Evolutionary conservation across 2,888 invertebrate species (phyloP).

Genomic region (Micoletzkya japonica): DNA sequence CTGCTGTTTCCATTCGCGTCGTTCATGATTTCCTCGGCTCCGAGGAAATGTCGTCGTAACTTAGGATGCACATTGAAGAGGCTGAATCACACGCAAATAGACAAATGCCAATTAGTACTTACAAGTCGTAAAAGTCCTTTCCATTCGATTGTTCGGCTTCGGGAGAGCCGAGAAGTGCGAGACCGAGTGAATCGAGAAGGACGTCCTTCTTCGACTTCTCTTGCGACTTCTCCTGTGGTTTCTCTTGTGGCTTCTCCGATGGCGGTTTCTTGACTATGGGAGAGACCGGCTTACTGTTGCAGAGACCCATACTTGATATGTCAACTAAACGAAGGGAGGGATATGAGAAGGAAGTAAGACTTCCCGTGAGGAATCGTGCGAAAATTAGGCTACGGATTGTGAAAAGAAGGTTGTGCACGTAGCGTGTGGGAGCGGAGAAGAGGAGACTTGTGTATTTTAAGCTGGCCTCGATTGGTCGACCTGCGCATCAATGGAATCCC

Average conservation of each 20-base stretch:
- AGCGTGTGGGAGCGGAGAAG: constrained; percentile 65
- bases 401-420: neutral
- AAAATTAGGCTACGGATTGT: neutral
- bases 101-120: neutral
- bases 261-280: too few species aligned
- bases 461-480: constrained; percentile 82
- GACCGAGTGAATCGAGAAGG: constrained; percentile 15
- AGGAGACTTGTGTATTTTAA: constrained; percentile 75
- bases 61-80: constrained; percentile 12
- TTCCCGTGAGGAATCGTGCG: neutral
- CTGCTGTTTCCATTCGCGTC: too few species aligned
- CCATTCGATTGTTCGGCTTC: constrained; percentile 6
- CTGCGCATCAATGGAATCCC: constrained; percentile 80
- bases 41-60: constrained; percentile 18
- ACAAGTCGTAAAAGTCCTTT: constrained; percentile 20
- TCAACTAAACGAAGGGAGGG: neutral
- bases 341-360: neutral
- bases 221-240: too few species aligned
- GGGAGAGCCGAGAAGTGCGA: neutral
- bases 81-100: neutral
- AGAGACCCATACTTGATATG: neutral
- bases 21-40: constrained; percentile 23
- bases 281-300: neutral
- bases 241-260: too few species aligned
- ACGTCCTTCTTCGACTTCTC: neutral